phyloP scores from a whole-genome alignment of 2,113 vertebrate species.

The Theristicus caerulescens region DNA sequence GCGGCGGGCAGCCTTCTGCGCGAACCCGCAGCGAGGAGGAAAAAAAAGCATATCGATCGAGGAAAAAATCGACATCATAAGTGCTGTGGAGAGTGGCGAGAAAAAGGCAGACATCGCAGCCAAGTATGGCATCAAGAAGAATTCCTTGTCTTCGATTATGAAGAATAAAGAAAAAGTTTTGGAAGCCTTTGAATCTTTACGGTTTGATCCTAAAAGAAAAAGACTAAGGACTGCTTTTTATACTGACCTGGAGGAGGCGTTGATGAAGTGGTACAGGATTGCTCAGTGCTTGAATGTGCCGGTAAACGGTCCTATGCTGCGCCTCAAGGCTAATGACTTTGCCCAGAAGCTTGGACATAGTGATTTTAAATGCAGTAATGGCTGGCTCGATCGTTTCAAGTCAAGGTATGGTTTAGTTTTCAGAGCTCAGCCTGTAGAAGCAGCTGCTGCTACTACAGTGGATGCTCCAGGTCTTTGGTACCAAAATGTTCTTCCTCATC shows the following conservation, averaged over 20 bases:
- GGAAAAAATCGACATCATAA: slow-evolving; percentile 76
- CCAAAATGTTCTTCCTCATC: slow-evolving; percentile 58
- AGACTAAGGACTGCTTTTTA: slow-evolving; percentile 73
- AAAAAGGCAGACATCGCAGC: slow-evolving; percentile 75
- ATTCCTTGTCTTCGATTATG: slow-evolving; percentile 75
- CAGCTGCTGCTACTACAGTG: neutral
- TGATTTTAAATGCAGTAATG: slow-evolving; percentile 78
- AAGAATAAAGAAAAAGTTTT: slow-evolving; percentile 78
- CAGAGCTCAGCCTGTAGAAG: slow-evolving; percentile 59
- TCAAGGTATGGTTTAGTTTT: slow-evolving; percentile 75
- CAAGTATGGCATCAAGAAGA: slow-evolving; percentile 79
- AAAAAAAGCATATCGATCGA: slow-evolving; percentile 78
- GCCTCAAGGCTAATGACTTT: slow-evolving; percentile 75
- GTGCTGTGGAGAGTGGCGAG: slow-evolving; percentile 74
- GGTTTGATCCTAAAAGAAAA: slow-evolving; percentile 76
- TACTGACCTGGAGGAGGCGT: slow-evolving; percentile 71
- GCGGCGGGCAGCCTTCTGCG: neutral
- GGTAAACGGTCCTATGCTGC: slow-evolving; percentile 71
- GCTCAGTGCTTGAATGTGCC: slow-evolving; percentile 70
- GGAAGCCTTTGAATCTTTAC: slow-evolving; percentile 73
- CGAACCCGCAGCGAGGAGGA: slow-evolving; percentile 38
- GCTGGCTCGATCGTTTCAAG: slow-evolving; percentile 80
- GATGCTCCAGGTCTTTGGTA: slow-evolving; percentile 48
- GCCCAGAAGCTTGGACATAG: slow-evolving; percentile 76
- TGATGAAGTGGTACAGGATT: slow-evolving; percentile 74